Evolutionary conservation across 2,797 vertebrate species (phyloP).

Genomic region (Centroberyx gerrardi): DNA sequence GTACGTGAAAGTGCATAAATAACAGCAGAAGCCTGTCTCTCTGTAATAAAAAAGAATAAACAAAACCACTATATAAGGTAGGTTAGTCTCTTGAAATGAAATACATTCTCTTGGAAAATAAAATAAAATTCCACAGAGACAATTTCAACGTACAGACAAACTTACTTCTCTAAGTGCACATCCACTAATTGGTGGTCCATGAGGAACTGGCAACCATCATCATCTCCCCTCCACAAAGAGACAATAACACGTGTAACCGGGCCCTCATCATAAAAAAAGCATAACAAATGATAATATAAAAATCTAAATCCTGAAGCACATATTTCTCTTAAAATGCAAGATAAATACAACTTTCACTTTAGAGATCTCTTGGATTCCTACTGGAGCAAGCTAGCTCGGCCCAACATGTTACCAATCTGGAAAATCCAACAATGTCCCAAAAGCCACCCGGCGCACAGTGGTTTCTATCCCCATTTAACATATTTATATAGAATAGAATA

Average conservation of each 20-base stretch:
- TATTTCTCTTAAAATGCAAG: slow-evolving; percentile 8
- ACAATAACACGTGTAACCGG: neutral
- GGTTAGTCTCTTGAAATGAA: neutral
- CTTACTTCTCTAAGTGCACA: neutral
- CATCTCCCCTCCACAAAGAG: slow-evolving; percentile 3
- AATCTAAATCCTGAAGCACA: neutral
- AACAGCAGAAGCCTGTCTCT: slow-evolving; percentile 10
- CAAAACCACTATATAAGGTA: no score
- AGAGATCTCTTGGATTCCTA: slow-evolving; percentile 3
- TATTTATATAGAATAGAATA: no score
- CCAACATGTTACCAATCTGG: slow-evolving; percentile 14
- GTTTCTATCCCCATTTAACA: neutral
- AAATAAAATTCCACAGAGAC: neutral
- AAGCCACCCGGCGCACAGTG: slow-evolving; percentile 1
- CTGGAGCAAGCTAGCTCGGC: neutral
- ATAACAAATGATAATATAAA: neutral
- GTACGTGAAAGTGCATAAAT: no score
- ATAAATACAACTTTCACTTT: slow-evolving; percentile 20
- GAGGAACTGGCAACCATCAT: neutral
- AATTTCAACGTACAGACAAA: no score
- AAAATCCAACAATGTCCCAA: slow-evolving; percentile 33
- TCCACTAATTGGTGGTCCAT: no score
- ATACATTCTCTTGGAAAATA: neutral
- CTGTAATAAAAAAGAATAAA: neutral
- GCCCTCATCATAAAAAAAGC: neutral